Conservation (phyloP, 2,888 invertebrate genomes). For the Perizoma flavofasciatum region DNA sequence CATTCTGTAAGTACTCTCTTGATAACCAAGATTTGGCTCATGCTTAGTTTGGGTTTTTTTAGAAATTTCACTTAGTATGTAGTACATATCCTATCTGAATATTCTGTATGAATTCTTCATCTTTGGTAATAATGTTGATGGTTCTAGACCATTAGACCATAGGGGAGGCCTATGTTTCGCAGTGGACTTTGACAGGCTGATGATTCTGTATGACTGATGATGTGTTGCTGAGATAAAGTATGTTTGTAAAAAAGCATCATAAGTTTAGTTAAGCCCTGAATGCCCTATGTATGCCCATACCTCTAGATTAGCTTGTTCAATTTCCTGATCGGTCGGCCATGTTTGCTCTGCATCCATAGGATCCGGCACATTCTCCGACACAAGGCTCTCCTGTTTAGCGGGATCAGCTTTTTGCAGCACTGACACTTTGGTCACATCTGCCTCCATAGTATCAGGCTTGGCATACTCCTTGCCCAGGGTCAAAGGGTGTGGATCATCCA, state of each 20-base stretch:
- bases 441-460: slow-evolving; percentile 72
- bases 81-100: too few relatives aligned
- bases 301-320: slow-evolving; percentile 87
- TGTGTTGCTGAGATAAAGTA: too few relatives aligned
- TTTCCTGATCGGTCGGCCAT: slow-evolving; percentile 97
- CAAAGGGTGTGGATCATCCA: slow-evolving; percentile 87
- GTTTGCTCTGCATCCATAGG: slow-evolving; percentile 98
- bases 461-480: slow-evolving; percentile 78
- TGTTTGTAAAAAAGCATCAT: background rate
- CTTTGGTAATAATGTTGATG: too few relatives aligned
- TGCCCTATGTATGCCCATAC: slow-evolving; percentile 39
- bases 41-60: too few relatives aligned
- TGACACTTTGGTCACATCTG: slow-evolving; percentile 64
- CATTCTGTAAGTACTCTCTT: too few relatives aligned
- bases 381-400: slow-evolving; percentile 88
- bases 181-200: too few relatives aligned
- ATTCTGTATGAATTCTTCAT: too few relatives aligned
- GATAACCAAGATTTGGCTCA: too few relatives aligned
- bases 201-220: too few relatives aligned
- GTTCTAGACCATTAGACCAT: too few relatives aligned
- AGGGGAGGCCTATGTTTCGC: too few relatives aligned
- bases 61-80: too few relatives aligned
- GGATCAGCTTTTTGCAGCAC: slow-evolving; percentile 86
- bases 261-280: background rate
- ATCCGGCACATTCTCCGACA: slow-evolving; percentile 92